A percentile compares a stretch with the other conserved stretches of the same genome.
These are phyloP conservation scores for Limnodromus scolopaceus DNA, from an alignment of 2,797 vertebrate species.

Conservation along the genomic window DNA sequence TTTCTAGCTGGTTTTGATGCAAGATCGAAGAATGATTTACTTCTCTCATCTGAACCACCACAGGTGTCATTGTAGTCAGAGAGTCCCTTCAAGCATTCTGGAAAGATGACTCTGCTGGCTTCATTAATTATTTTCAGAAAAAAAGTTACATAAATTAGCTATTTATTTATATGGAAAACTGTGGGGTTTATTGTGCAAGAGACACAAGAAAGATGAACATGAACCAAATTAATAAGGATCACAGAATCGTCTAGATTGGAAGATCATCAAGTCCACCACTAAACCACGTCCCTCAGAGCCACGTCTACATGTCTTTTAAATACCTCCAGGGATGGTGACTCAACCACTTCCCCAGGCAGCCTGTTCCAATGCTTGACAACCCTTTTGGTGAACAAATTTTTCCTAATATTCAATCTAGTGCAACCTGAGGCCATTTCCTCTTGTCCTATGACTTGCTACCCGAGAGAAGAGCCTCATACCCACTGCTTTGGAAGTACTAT, in stretches of 20 bases:
- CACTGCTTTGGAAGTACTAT: neutral
- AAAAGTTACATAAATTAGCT: neutral
- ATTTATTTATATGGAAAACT: neutral
- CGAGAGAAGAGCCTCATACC: neutral
- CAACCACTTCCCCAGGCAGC: neutral
- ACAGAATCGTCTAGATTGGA: neutral
- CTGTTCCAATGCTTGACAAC: neutral
- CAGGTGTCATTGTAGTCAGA: neutral
- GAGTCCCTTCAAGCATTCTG: neutral
- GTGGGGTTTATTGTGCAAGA: neutral
- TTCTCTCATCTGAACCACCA: neutral
- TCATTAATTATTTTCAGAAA: neutral
- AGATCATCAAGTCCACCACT: neutral
- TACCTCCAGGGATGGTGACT: neutral
- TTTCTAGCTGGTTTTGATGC: neutral
- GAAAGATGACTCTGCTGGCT: neutral
- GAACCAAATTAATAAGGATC: neutral
- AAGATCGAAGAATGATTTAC: neutral
- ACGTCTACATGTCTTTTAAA: neutral
- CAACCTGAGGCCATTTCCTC: neutral
- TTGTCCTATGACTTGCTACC: neutral
- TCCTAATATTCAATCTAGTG: neutral
- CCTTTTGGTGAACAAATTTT: neutral
- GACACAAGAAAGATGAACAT: neutral
- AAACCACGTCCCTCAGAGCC: neutral